Conservation (phyloP, 92 coral and sea anemone genomes). For the Porites cylindrica region DNA sequence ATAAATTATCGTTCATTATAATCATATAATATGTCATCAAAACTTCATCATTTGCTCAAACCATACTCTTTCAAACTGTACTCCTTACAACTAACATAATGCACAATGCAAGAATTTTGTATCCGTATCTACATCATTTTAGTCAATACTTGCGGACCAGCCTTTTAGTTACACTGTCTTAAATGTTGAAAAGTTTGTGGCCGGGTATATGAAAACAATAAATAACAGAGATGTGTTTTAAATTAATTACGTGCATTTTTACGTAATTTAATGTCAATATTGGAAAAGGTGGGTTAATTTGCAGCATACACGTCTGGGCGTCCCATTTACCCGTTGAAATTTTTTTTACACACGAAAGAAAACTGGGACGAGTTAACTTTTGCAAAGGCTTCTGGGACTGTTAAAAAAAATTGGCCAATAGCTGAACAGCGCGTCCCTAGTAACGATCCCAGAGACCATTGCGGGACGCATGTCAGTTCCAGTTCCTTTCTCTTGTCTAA, state of each 20-base stretch:
- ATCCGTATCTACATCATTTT: neutral
- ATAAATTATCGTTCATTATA: conserved; percentile 11
- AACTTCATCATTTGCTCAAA: conserved; percentile 1
- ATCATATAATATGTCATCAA: neutral
- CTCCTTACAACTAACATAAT: conserved; percentile 7
- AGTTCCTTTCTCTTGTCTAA: too few relatives aligned
- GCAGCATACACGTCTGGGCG: too few relatives aligned
- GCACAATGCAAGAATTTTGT: neutral
- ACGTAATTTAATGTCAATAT: too few relatives aligned
- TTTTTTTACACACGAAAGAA: too few relatives aligned
- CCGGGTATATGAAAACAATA: neutral
- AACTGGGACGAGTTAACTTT: too few relatives aligned
- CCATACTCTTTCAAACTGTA: neutral
- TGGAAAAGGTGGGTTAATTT: too few relatives aligned
- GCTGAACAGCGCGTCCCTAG: too few relatives aligned
- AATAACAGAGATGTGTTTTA: neutral
- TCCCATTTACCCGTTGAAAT: too few relatives aligned
- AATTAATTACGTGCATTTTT: neutral
- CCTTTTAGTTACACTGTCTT: conserved; percentile 22
- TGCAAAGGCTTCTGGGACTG: too few relatives aligned
- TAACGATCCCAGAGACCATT: too few relatives aligned
- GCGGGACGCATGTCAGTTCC: too few relatives aligned
- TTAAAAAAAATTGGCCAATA: too few relatives aligned
- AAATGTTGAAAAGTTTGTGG: neutral
- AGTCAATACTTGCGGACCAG: conserved; percentile 32